Conservation (phyloP, 2,888 invertebrate species). For the Troides aeacus region DNA sequence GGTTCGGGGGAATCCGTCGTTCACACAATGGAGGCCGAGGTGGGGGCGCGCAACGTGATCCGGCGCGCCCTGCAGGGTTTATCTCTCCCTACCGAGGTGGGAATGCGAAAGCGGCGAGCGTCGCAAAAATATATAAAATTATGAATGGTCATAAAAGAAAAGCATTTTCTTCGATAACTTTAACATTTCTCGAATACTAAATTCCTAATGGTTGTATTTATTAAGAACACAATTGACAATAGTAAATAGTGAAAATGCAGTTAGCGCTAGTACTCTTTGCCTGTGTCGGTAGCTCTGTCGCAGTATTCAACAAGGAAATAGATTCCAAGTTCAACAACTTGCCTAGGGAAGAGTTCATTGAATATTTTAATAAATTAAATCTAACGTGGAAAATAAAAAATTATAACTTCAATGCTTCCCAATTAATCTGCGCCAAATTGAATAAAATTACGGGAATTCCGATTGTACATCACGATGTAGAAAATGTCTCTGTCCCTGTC, state of each 20-base stretch:
- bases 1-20: too few species aligned
- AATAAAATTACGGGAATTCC: background rate
- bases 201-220: background rate
- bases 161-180: too few species aligned
- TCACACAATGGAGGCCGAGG: too few species aligned
- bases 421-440: background rate
- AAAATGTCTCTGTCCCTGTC: background rate
- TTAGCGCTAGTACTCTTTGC: background rate
- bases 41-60: too few species aligned
- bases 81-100: too few species aligned
- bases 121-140: too few species aligned
- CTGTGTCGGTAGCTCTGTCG: background rate
- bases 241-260: background rate
- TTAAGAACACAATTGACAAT: background rate
- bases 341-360: constrained; percentile 5
- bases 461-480: background rate
- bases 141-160: too few species aligned
- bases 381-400: constrained; percentile 6
- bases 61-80: too few species aligned
- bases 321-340: constrained; percentile 3
- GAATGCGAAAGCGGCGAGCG: too few species aligned
- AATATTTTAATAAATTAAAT: constrained; percentile 11
- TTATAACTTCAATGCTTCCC: background rate
- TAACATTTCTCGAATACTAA: background rate
- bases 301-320: constrained; percentile 5